Base-by-base conservation (phyloP, 2,797 vertebrate genomes). In the Alcedo atthis region DNA sequence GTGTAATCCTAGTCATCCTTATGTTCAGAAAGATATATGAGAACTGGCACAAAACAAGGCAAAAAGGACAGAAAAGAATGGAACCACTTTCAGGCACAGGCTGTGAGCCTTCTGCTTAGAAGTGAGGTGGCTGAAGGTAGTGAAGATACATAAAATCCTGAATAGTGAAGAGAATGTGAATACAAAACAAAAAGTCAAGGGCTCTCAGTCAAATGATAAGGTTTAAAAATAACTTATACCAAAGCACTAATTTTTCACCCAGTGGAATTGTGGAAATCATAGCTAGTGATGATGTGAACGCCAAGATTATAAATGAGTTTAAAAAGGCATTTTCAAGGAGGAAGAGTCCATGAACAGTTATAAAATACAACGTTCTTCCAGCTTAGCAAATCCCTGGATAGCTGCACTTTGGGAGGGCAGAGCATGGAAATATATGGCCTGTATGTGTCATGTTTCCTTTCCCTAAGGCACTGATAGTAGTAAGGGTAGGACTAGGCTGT, bases 301-400 rank as follows among this genome's bases (percentile, higher is more conserved):
- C 85, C 59, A 84, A 86, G 90, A 93, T 90, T 84, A 89, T 84
- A 92, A 91, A 92, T 0, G 20, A 81, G 85, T 86, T 92, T 75
- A 84, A 84, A 89, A 93, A 91, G 70, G 22, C 14, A 55, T 81
- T 95, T 96, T 90, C 83, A 90, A 95, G 88, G 90, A 88, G 67
- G 74, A 69, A 53, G 15, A 57, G 67, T 59, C 70, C 85, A 86
- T n/a, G 62, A 88, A 59, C 30, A 83, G 40, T 76, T 88, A 57
- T 58, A 89, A 92, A 85, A 83, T 62, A 16, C 17, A 8, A 15
- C 55, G 14, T 77, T 88, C 45, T 81, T 91, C 71, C 83, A 84
- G 22, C 63, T 11, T 70, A 35, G 59, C 55, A 81, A 87, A 79
- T 81, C 83, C 67, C 74, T 45, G 70, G 40, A 43, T 86, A 81